A percentile compares a stretch with the other conserved stretches of the same genome.
phyloP scores from a whole-genome alignment of 2,113 vertebrate genomes.

The Scolopax mira region DNA sequence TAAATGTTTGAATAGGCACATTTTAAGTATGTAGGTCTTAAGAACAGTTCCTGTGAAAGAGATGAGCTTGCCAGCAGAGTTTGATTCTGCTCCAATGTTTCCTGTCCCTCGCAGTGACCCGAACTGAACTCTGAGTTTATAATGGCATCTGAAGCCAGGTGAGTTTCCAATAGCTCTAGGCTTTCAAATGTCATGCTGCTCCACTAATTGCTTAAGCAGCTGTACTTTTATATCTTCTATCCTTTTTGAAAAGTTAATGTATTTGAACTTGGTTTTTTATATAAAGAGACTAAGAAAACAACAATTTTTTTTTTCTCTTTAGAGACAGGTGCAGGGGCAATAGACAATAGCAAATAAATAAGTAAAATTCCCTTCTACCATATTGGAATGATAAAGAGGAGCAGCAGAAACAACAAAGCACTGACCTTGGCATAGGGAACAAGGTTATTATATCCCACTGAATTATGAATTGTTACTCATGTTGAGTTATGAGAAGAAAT shows the following conservation, averaged over 20 bases:
- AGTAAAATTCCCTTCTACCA: neutral
- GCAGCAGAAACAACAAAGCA: neutral
- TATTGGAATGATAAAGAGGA: neutral
- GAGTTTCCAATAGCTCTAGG: slow-evolving; percentile 41
- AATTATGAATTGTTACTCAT: neutral
- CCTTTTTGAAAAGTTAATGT: neutral
- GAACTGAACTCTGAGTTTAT: neutral
- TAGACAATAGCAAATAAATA: neutral
- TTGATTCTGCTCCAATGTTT: neutral
- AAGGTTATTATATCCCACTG: neutral
- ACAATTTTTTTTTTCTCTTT: neutral
- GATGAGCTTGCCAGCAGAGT: neutral
- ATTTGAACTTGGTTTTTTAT: neutral
- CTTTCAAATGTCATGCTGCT: slow-evolving; percentile 16
- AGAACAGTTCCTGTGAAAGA: neutral
- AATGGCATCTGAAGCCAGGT: slow-evolving; percentile 5
- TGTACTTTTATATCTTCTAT: slow-evolving; percentile 14
- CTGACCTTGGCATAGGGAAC: neutral
- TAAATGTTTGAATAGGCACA: neutral
- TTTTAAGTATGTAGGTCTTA: neutral
- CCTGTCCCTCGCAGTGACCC: neutral
- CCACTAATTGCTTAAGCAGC: slow-evolving; percentile 39
- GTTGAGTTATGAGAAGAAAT: neutral
- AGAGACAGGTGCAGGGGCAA: slow-evolving; percentile 11
- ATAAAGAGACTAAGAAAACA: neutral